These are phyloP conservation scores for Griposia aprilina DNA, from an alignment of 2,888 invertebrate genomes.

Conservation along the genomic window DNA sequence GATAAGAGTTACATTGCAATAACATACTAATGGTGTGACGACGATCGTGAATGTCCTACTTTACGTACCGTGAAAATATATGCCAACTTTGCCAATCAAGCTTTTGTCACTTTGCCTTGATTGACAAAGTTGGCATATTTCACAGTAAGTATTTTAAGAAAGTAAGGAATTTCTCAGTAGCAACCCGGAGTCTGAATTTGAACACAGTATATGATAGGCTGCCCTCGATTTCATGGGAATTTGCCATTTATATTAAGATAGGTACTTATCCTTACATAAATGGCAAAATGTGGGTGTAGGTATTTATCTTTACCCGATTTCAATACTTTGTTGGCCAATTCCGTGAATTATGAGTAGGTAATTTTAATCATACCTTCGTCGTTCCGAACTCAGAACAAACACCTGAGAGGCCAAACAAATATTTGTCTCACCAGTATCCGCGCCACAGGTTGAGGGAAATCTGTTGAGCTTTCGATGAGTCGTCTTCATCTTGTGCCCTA, in stretches of 20 bases:
- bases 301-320: neutral
- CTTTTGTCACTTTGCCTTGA: too few species aligned
- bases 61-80: too few species aligned
- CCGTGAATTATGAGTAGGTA: constrained; percentile 5
- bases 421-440: neutral
- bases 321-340: neutral
- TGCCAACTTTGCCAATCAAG: too few species aligned
- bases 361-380: constrained; percentile 13
- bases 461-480: neutral
- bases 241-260: too few species aligned
- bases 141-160: neutral
- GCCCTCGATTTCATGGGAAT: neutral
- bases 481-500: neutral
- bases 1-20: too few species aligned
- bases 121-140: too few species aligned
- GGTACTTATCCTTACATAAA: neutral
- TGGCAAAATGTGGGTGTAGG: neutral
- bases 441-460: neutral
- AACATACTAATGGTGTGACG: too few species aligned
- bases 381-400: constrained; percentile 6
- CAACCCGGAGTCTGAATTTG: neutral
- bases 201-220: neutral
- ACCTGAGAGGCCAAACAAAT: neutral
- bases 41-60: too few species aligned
- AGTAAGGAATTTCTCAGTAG: neutral